Evolutionary conservation across 1,140 invertebrate genomes (phyloP).

Genomic region (Panonychus citri): DNA sequence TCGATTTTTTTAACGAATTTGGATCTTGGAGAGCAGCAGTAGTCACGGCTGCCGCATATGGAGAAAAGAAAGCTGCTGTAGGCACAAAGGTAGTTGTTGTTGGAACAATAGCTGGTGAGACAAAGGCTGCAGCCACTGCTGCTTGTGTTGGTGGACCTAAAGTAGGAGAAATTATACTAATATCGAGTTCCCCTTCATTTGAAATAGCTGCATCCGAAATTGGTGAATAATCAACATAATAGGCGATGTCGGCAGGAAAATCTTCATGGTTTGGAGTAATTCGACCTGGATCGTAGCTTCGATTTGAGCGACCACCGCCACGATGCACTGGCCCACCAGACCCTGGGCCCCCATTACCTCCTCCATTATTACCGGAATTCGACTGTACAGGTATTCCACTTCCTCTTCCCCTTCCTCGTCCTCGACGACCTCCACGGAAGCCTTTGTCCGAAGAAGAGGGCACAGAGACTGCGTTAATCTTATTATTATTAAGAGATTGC

Average conservation of each 20-base stretch:
- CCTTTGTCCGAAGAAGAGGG: background rate
- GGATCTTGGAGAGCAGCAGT: background rate
- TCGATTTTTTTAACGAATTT: background rate
- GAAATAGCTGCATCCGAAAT: background rate
- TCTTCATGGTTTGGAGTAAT: background rate
- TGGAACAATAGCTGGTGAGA: background rate
- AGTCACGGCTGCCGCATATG: background rate
- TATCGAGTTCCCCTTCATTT: background rate
- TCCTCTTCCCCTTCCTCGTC: background rate
- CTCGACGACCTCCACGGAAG: background rate
- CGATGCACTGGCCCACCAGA: background rate
- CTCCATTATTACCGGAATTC: background rate
- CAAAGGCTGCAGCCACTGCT: background rate
- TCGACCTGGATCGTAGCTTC: background rate
- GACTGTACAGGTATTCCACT: background rate
- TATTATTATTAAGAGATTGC: background rate
- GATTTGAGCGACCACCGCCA: background rate
- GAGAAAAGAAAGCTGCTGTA: background rate
- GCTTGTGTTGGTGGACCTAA: background rate
- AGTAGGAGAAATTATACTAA: background rate
- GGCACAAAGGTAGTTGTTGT: background rate
- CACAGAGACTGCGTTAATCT: background rate
- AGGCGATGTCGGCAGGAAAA: background rate
- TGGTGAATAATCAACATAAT: constrained; percentile 1
- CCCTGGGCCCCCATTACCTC: no score